Base-by-base conservation (phyloP, 2,888 invertebrate genomes). In the Heliconius ismenius region DNA sequence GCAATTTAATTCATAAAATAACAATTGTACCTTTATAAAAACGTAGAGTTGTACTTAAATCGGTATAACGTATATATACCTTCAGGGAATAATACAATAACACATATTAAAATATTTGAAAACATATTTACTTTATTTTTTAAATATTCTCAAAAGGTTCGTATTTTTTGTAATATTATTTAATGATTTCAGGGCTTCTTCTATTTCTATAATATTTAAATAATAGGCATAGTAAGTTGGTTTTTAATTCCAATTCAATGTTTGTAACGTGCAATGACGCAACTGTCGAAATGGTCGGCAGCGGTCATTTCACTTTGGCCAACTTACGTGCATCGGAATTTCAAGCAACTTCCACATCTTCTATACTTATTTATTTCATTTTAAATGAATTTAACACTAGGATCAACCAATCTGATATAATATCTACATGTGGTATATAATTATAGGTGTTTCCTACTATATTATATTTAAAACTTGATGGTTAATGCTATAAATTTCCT, bases 301-400 rank as follows among this genome's bases (percentile, higher is more conserved):
- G 89, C 92, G 93, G 93, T 93, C 93, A 93, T 93, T 93, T 93
- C 93, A 88, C 93, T 93, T 92, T 93, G 93, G 90, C 93, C 93
- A 92, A 94, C 93, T 92, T 94, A 92, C 89, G 87, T 84, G 86
- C 85, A 84, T 85, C 86, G 83, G 85, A 85, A 86, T 79, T 79
- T 79, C 64, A 67, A 32, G 60, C 62, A 63, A 54, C 75, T 68
- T 70, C 73, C 72, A 73, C 74, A 73, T 43, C 58, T 60, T 58
- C 72, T n/a, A 72, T 28, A 43, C 15, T 26, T 32, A 70, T 54
- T 70, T 58, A n/a, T 58, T 70, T n/a, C n/a, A 24, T 24, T n/a
- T n/a, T 32, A n/a, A 58, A 36, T 21, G 15, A 36, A 70, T 32
- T n/a, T 15, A n/a, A 15, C 4, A 32, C 0, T n/a, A n/a, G 54